phyloP scores from a whole-genome alignment of 35 echinoderm and acorn worm species.

The Strongylocentrotus purpuratus region DNA sequence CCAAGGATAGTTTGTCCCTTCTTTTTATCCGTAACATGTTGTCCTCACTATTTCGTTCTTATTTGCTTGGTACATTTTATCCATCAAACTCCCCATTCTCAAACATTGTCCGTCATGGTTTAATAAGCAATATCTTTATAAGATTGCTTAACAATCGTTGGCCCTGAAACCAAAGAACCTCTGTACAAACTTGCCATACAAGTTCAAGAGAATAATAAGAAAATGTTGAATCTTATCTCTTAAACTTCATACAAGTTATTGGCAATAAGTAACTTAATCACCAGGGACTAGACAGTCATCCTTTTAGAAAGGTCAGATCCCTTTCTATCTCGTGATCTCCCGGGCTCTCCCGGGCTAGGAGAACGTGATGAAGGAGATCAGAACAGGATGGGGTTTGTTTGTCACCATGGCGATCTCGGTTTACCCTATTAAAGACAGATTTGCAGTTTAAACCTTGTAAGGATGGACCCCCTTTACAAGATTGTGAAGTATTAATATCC shows the following conservation, averaged over 20 bases:
- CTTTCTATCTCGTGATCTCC: not conserved
- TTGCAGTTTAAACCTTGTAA: not conserved
- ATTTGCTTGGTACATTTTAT: too few species aligned
- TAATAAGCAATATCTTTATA: too few species aligned
- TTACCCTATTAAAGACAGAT: not conserved
- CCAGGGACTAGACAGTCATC: not conserved
- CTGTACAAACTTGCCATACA: too few species aligned
- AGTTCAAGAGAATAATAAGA: not conserved
- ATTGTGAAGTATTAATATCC: not conserved
- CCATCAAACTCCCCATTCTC: too few species aligned
- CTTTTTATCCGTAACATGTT: too few species aligned
- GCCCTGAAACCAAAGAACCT: too few species aligned
- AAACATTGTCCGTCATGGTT: too few species aligned
- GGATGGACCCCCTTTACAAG: not conserved
- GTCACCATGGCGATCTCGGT: not conserved
- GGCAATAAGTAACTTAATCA: not conserved
- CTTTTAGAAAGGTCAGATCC: not conserved
- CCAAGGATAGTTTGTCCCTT: too few species aligned
- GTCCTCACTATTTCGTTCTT: too few species aligned
- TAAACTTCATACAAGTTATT: not conserved
- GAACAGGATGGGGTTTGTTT: not conserved
- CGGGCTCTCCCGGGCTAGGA: not conserved
- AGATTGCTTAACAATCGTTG: too few species aligned
- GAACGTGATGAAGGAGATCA: not conserved
- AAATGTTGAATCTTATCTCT: not conserved